Evolutionary conservation across 2,113 vertebrate species (phyloP), one percentile per base, ranked within the genome.

Genomic region (Dromiciops gliroides): DNA sequence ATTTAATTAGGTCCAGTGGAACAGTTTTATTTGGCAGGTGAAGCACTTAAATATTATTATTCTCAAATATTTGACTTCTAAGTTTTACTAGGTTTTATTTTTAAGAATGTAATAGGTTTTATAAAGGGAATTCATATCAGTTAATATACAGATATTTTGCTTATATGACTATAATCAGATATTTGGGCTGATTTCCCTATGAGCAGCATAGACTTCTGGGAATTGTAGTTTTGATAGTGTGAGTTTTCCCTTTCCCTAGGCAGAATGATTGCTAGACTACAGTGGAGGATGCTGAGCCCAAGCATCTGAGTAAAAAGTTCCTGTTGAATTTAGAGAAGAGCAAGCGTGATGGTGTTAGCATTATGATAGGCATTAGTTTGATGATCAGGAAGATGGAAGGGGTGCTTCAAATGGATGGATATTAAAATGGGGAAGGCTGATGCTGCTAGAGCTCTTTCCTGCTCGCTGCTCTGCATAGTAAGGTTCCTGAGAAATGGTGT

Each of bases 1-100:
- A 93, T 96, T 96, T 97, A 93, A 95, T 97, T 95, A 95, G 91
- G 53, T 93, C 94, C 50, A 92, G 49, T 90, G 56, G 53, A 96
- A 95, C 94, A 92, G 93, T 97, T 96, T 96, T 97, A 93, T 91
- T 92, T 88, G 95, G 91, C 94, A 92, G 50, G 94, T 89, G 22
- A 92, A 97, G 91, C 24, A 90, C 44, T 75, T 95, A 91, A 90
- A 96, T 94, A 96, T 92, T 95, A 91, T 93, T 90, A 60, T 14
- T 10, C 44, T 90, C 22, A 93, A 93, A 44, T 93, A 37, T 51
- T 7, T 95, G 48, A 91, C 48, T 25, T 94, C 91, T 92, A 93
- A 9, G 3, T 91, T n/a, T 93, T 93, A 88, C 1, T 14, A 53
- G 8, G 91, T 50, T 52, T 67, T 89, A 47, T 50, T 14, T 25